Base-by-base conservation (phyloP, 2,888 invertebrate species). In the Eucera pruinosa region DNA sequence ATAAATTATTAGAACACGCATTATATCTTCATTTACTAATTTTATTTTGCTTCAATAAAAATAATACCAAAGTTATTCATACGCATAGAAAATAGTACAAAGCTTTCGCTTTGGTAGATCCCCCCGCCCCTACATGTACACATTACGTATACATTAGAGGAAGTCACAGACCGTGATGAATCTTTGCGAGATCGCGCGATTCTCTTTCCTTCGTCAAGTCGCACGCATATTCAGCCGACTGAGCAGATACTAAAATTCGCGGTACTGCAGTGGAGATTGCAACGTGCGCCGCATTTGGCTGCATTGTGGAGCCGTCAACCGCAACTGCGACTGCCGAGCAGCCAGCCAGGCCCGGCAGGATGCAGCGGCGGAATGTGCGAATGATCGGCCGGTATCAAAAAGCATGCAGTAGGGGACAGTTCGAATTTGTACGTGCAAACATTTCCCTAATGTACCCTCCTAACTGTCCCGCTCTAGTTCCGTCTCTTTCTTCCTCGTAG, bases 251-350 rank as follows among this genome's bases (percentile, higher is more conserved):
- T 77, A 72, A 77, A 77, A 77, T 77, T 65, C 36, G 43, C 48
- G 50, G 27, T 43, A 48, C 69, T 36, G 52, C 57, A 47, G 62
- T 41, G 52, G 66, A 64, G 73, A 50, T 73, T 68, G 83, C 76
- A 62, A 64, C 65, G 72, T 73, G 68, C 69, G 73, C 61, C 68
- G 78, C 84, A 88, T 87, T 89, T 86, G 80, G 82, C 81, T 83
- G 86, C 85, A 89, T 89, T 89, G 89, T 89, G 77, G 58, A 80
- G 76, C 80, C 86, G 84, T 84, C 86, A 84, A 89, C 89, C 88
- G 82, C 89, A 89, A 88, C 89, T 87, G 87, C 85, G 82, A 87
- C 87, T 87, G 85, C 81, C 77, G 83, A 82, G 80, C 84, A 79
- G 81, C 60, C 43, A 82, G 81, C 82, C 61, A 47, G 41, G 23